phyloP scores from a whole-genome alignment of 2,888 invertebrate genomes.

The Icerya purchasi region DNA sequence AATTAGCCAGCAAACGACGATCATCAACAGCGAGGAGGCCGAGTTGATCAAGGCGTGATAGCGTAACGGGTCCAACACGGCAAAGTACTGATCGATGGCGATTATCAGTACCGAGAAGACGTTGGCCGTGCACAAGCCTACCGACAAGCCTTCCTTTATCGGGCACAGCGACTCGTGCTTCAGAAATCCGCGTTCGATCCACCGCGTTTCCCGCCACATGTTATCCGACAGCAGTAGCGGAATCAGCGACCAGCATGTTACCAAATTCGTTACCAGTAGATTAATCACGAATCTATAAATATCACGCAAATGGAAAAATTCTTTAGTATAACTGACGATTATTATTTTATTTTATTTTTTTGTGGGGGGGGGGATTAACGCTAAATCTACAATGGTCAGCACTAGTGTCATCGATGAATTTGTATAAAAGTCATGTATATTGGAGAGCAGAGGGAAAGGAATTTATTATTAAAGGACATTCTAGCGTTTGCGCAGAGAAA shows the following conservation, averaged over 20 bases:
- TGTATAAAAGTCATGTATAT: too few species aligned
- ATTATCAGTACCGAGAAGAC: constrained; percentile 39
- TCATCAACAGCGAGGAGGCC: constrained; percentile 28
- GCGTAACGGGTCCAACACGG: constrained; percentile 39
- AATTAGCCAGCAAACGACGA: constrained; percentile 30
- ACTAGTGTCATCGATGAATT: too few species aligned
- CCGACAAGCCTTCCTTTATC: constrained; percentile 39
- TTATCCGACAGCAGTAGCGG: constrained; percentile 24
- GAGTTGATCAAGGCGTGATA: constrained; percentile 36
- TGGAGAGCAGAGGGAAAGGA: too few species aligned
- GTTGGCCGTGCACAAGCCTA: constrained; percentile 34
- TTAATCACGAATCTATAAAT: constrained; percentile 47
- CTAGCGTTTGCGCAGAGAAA: too few species aligned
- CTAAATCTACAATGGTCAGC: too few species aligned
- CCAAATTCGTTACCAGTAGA: constrained; percentile 28
- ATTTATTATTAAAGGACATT: too few species aligned
- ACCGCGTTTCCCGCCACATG: constrained; percentile 6
- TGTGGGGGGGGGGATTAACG: too few species aligned
- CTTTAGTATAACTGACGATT: too few species aligned
- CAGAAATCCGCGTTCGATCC: neutral
- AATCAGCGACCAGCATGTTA: constrained; percentile 26
- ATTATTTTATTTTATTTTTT: too few species aligned
- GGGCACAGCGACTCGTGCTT: constrained; percentile 19
- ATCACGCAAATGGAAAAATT: too few species aligned
- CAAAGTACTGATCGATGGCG: constrained; percentile 41